phyloP scores from a whole-genome alignment of 2,888 invertebrate species.

The Nomada goodeniana region DNA sequence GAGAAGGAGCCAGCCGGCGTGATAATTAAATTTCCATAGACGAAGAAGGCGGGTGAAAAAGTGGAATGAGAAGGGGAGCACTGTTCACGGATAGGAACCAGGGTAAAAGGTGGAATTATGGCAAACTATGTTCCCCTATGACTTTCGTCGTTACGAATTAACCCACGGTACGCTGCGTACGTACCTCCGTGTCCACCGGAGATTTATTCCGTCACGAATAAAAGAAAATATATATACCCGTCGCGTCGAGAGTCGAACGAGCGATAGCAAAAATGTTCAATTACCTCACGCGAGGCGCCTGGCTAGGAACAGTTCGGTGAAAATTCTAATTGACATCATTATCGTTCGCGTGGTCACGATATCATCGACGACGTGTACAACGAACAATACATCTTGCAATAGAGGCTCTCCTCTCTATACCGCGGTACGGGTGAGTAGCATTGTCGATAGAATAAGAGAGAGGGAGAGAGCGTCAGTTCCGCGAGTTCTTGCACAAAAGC shows the following conservation, averaged over 20 bases:
- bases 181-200: not conserved
- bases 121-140: slow-evolving; percentile 52
- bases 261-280: not conserved
- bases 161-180: slow-evolving; percentile 36
- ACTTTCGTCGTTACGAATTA: slow-evolving; percentile 61
- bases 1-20: slow-evolving; percentile 63
- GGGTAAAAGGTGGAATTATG: slow-evolving; percentile 48
- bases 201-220: not conserved
- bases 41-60: slow-evolving; percentile 61
- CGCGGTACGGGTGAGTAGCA: not conserved
- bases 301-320: not conserved
- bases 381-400: slow-evolving; percentile 9
- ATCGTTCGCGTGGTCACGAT: slow-evolving; percentile 22
- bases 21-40: slow-evolving; percentile 80
- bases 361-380: slow-evolving; percentile 8
- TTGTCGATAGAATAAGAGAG: slow-evolving; percentile 6
- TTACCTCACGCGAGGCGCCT: not conserved
- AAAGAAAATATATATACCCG: not conserved
- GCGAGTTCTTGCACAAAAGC: slow-evolving; percentile 8
- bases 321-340: slow-evolving; percentile 30
- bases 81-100: slow-evolving; percentile 24
- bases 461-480: not conserved
- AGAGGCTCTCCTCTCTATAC: not conserved
- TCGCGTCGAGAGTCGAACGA: not conserved
- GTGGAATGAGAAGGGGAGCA: slow-evolving; percentile 35